Conservation (phyloP, 2,797 vertebrate genomes). For the Sparus aurata region DNA sequence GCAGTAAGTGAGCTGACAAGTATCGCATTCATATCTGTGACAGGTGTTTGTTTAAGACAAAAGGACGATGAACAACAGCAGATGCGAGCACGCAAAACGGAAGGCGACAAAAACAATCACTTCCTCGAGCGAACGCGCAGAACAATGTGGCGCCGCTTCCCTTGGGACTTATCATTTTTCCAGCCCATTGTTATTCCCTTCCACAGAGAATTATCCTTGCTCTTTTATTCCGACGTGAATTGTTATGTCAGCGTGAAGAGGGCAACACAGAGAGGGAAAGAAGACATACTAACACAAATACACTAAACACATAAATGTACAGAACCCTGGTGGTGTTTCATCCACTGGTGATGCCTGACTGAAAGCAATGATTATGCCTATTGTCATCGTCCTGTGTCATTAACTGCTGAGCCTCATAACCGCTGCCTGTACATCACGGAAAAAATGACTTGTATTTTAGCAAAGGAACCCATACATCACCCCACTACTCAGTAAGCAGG, state of each 20-base stretch:
- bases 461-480: constrained; percentile 48
- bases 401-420: constrained; percentile 39
- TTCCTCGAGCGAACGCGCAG: constrained; percentile 36
- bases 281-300: constrained; percentile 32
- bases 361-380: constrained; percentile 41
- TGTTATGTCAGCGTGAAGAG: constrained; percentile 55
- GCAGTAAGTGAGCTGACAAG: constrained; percentile 66
- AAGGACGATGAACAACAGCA: constrained; percentile 55
- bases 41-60: constrained; percentile 75
- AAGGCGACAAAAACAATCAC: constrained; percentile 54
- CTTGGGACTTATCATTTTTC: constrained; percentile 57
- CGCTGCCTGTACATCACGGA: constrained; percentile 42
- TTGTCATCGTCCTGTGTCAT: constrained; percentile 55
- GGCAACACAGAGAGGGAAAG: constrained; percentile 15
- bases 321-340: constrained; percentile 22
- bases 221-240: constrained; percentile 63
- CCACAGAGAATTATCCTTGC: constrained; percentile 52
- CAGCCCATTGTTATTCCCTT: constrained; percentile 64
- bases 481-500: constrained; percentile 37
- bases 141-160: constrained; percentile 64
- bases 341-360: constrained; percentile 30
- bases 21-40: constrained; percentile 67
- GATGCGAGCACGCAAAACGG: constrained; percentile 46
- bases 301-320: constrained; percentile 36
- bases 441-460: constrained; percentile 48